Conservation (phyloP, 2,888 invertebrate species). For the Hypsopygia costalis region DNA sequence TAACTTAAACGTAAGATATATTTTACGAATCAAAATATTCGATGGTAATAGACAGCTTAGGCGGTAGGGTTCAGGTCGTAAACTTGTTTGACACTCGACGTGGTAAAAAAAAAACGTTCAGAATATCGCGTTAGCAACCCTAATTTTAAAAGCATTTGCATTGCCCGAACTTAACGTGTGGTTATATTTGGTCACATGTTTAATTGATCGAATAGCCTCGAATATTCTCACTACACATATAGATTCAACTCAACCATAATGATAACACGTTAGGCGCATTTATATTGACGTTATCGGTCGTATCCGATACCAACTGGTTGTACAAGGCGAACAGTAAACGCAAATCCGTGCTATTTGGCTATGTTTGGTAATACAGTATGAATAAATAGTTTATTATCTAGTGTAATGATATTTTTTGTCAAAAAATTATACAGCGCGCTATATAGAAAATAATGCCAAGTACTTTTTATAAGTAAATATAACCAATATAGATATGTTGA, state of each 20-base stretch:
- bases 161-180: neutral
- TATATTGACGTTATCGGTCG: neutral
- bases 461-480: no score
- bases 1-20: no score
- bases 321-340: neutral
- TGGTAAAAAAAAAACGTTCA: no score
- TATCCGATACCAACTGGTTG: neutral
- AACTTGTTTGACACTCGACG: no score
- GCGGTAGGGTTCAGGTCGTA: no score
- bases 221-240: neutral
- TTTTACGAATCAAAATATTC: no score
- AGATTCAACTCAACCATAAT: neutral
- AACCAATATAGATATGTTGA: no score
- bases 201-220: slow-evolving; percentile 20
- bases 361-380: slow-evolving; percentile 1
- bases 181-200: slow-evolving; percentile 1
- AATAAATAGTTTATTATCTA: neutral
- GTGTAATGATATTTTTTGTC: neutral
- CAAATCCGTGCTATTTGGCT: slow-evolving; percentile 4
- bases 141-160: no score
- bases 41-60: no score
- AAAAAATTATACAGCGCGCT: neutral
- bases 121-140: no score
- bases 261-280: neutral
- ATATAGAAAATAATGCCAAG: no score